Conservation (phyloP, 2,797 vertebrate species). For the Epinephelus coioides region DNA sequence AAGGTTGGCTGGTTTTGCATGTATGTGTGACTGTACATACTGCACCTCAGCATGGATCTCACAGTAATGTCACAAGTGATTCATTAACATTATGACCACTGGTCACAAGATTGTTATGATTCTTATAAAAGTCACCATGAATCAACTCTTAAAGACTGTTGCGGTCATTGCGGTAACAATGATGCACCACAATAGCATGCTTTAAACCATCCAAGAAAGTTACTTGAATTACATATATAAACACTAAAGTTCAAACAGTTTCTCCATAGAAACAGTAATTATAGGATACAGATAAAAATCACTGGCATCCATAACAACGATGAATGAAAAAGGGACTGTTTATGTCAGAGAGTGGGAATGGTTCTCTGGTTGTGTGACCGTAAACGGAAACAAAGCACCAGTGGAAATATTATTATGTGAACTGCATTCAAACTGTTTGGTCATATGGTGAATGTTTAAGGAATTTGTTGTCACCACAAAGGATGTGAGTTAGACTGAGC, state of each 20-base stretch:
- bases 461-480: slow-evolving; percentile 9
- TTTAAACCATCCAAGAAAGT: slow-evolving; percentile 37
- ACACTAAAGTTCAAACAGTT: slow-evolving; percentile 55
- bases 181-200: slow-evolving; percentile 57
- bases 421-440: slow-evolving; percentile 16
- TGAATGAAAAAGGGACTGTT: slow-evolving; percentile 41
- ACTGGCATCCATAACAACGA: slow-evolving; percentile 40
- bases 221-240: slow-evolving; percentile 47
- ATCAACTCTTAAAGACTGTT: slow-evolving; percentile 45
- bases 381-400: slow-evolving; percentile 17
- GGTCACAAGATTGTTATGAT: slow-evolving; percentile 49
- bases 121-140: slow-evolving; percentile 43
- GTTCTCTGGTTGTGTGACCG: slow-evolving; percentile 27
- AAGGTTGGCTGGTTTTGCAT: slow-evolving; percentile 15
- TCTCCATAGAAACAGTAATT: slow-evolving; percentile 70
- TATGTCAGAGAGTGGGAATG: slow-evolving; percentile 28
- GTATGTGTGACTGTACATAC: slow-evolving; percentile 16
- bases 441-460: neutral
- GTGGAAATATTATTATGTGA: slow-evolving; percentile 14
- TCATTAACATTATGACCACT: slow-evolving; percentile 34
- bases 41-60: slow-evolving; percentile 2
- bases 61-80: slow-evolving; percentile 35
- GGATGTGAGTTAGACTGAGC: neutral
- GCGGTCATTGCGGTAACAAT: slow-evolving; percentile 44
- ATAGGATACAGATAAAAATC: slow-evolving; percentile 53